Evolutionary conservation across 2,888 invertebrate genomes (phyloP), one percentile per base, ranked within the genome.

Genomic region (Smittia aterrima): DNA sequence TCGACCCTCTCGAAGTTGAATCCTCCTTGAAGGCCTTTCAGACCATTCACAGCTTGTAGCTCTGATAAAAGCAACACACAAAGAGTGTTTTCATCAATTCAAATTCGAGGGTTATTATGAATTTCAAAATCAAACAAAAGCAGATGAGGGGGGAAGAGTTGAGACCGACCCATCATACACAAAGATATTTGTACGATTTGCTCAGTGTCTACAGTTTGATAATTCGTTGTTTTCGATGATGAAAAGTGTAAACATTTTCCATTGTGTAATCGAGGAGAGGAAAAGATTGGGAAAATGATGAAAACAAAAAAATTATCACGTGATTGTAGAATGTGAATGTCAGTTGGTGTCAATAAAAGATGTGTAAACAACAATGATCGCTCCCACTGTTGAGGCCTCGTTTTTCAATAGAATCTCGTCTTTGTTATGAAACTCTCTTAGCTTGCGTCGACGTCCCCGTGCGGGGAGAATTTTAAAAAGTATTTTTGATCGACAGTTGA

Each of bases 281-380:
- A 64, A 64, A n/a, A 64, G 16, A 58, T 6, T 64, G 20, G n/a
- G 32, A 54, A 53, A 53, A 47, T 47, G 20, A 58, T 1, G 53
- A 70, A 70, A 70, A 70, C 70, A 70, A 70, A 70, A 66, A 70
- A 70, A 70, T 70, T 70, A 70, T 70, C 70, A 70, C 27, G 25
- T 54, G 53, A 18, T 54, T 53, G 70, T 68, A 32, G 41, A 68
- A 18, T 24, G 68, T 18, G 24, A 32, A 54, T 70, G 70, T 32
- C 70, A 70, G 54, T 22, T 18, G 7, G 53, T 70, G 54, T 70
- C 54, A 54, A 70, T 54, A 54, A 32, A 70, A 54, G 53, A 70
- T 20, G 4, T 32, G 47, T 16, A 54, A 67, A 67, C 20, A 67
- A 53, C 32, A 68, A 68, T 47, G 47, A 68, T 66, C 66, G 38